These are phyloP conservation scores for Pomatorhinus ruficollis DNA, from an alignment of 2,113 vertebrate genomes.

Conservation along the genomic window DNA sequence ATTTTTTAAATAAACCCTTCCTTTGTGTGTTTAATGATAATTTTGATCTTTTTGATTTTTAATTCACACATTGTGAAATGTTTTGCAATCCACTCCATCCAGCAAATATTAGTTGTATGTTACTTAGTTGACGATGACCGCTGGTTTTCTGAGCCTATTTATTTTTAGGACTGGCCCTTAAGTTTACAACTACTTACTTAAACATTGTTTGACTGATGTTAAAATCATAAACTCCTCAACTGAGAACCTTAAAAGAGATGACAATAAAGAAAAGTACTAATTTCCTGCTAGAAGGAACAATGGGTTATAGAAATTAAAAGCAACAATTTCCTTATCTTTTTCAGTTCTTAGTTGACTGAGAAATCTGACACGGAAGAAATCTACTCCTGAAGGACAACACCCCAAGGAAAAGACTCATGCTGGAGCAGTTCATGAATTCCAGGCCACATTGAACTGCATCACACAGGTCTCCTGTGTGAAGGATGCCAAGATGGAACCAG, in stretches of 20 bases:
- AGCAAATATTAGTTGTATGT: background rate
- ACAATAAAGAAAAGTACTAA: background rate
- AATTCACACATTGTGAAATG: background rate
- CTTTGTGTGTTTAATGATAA: background rate
- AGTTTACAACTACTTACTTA: background rate
- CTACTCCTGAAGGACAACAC: background rate
- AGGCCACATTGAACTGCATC: background rate
- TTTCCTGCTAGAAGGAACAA: background rate
- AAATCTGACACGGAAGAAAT: background rate
- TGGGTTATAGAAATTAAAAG: background rate
- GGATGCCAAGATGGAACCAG: fast-evolving
- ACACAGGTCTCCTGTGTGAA: background rate
- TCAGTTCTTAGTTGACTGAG: background rate
- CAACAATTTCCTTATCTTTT: background rate
- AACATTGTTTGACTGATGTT: background rate
- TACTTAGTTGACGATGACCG: background rate
- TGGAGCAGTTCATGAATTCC: background rate
- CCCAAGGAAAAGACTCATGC: background rate
- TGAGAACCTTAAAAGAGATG: background rate
- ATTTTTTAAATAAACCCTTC: background rate
- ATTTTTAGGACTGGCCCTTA: background rate
- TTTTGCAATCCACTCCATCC: background rate
- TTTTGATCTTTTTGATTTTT: background rate
- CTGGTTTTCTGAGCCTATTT: background rate
- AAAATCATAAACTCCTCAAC: background rate